Base-by-base conservation (phyloP, 2,888 invertebrate species). In the Priocnemis perturbator region DNA sequence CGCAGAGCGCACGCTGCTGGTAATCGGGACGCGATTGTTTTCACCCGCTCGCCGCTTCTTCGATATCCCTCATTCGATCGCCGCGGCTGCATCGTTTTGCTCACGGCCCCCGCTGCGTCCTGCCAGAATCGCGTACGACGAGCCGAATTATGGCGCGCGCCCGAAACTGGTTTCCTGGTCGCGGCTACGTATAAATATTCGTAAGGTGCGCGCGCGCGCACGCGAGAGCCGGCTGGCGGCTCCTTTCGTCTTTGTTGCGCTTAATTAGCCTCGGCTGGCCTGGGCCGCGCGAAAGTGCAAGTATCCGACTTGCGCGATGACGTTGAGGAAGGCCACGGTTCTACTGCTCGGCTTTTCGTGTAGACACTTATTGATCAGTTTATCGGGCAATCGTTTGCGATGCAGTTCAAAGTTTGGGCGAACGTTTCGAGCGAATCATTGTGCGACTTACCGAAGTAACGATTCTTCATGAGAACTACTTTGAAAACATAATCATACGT, bases 121-220 rank as follows among this genome's bases (percentile, higher is more conserved):
- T 37, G 37, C 37, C 37, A 37, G 37, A 37, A 37, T 37, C 37
- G 37, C 37, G 37, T 52, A 69, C 67, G 66, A 66, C 64, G 55
- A 57, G 69, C 67, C 73, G 62, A 77, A 80, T 79, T 73, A 71
- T 76, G 37, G 37, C 37, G 37, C 37, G 37, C 37, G 37, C 55
- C 50, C 72, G 67, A 72, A 80, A 80, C 80, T 73, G 77, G 80
- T 80, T 81, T 74, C 44, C 53, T 65, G 30, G 7, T 58, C n/a
- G 53, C 53, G 47, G 52, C 64, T 37, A 59, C 64, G 68, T 64
- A 69, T 55, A 76, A 76, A 67, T 55, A 66, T 71, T 67, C 48
- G n/a, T n/a, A n/a, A n/a, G n/a, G n/a, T n/a, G n/a, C n/a, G 70
- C 62, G 60, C 63, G 63, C 57, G 66, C 62, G 69, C 61, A 60